These are phyloP conservation scores for Xiphophorus hellerii DNA, from an alignment of 2,113 vertebrate genomes.

Conservation along the genomic window DNA sequence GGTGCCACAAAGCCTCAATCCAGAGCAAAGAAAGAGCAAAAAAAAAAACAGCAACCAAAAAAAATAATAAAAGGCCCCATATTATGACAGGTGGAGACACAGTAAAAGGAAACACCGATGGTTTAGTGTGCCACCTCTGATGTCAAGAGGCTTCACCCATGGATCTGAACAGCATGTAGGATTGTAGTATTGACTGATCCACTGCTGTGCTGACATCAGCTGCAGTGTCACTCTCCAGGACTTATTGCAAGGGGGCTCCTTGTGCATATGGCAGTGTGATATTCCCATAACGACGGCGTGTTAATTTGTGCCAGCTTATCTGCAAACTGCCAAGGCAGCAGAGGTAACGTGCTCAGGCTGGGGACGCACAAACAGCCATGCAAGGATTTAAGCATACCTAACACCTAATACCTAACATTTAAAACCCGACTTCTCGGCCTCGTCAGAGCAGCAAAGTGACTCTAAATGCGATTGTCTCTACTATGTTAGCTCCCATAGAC, in stretches of 20 bases:
- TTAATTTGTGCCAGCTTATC: slow-evolving; percentile 42
- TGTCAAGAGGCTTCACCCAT: slow-evolving; percentile 57
- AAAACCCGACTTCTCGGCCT: slow-evolving; percentile 63
- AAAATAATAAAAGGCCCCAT: not conserved
- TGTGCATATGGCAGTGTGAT: slow-evolving; percentile 16
- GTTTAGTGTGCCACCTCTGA: slow-evolving; percentile 54
- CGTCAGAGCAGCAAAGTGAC: slow-evolving; percentile 43
- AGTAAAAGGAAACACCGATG: slow-evolving; percentile 53
- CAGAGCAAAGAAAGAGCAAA: slow-evolving; percentile 21
- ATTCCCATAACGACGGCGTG: slow-evolving; percentile 25
- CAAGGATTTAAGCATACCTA: slow-evolving; percentile 36
- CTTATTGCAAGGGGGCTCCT: slow-evolving; percentile 19
- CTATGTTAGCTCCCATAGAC: slow-evolving; percentile 56
- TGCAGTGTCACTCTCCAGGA: slow-evolving; percentile 26
- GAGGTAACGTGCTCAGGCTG: slow-evolving; percentile 24
- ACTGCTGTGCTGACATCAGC: slow-evolving; percentile 45
- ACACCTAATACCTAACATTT: slow-evolving; percentile 26
- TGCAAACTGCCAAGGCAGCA: slow-evolving; percentile 23
- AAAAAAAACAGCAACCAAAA: slow-evolving; percentile 28
- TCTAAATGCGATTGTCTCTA: slow-evolving; percentile 68
- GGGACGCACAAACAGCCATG: slow-evolving; percentile 33
- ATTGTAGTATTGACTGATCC: slow-evolving; percentile 43
- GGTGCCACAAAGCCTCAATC: slow-evolving; percentile 42
- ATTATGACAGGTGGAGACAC: slow-evolving; percentile 62
- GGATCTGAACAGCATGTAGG: slow-evolving; percentile 46